Base-by-base conservation (phyloP, 92 coral and sea anemone genomes). In the Blastomussa wellsi region DNA sequence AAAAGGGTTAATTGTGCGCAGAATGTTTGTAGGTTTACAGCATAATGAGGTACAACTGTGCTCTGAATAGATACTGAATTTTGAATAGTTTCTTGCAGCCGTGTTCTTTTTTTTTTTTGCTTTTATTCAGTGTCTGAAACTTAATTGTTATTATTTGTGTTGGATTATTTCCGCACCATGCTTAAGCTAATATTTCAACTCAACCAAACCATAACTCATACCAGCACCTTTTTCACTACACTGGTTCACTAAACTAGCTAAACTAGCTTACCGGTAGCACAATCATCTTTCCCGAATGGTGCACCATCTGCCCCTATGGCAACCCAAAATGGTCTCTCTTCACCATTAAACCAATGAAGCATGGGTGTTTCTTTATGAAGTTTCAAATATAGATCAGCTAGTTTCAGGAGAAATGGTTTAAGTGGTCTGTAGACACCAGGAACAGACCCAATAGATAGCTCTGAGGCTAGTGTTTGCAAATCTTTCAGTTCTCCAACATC, bases 401-500 rank as follows among this genome's bases (percentile, higher is more conserved):
- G 78, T 60, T 76, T 72, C 20, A 77, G 38, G 42, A 88, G 77
- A 77, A 80, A 81, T 20, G 69, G 78, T 76, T 91, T 69, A 10
- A 89, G 83, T 72, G 90, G 90, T 41, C 92, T 77, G 88, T 88
- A 88, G 55, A 91, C 92, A 49, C 94, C 90, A 89, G 83, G 84
- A 62, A 77, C 92, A 38, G 88, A 74, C 79, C 76, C 78, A 37
- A 65, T 35, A 64, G 89, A 84, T 29, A 71, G 82, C 37, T 80
- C 44, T 42, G 79, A 83, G 65, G 91, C 85, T 79, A 91, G 62
- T 28, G 77, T 77, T 65, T 81, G 65, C 65, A 90, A 82, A 68
- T 75, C 78, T 49, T 33, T 35, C 71, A 89, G 81, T 65, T 89
- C 74, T 37, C 90, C 88, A 70, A 90, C 79, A 74, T 90, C 84